A percentile compares a stretch with the other conserved stretches of the same genome.
Conservation (phyloP, 2,113 vertebrate genomes). For the Chelonoidis abingdonii region DNA sequence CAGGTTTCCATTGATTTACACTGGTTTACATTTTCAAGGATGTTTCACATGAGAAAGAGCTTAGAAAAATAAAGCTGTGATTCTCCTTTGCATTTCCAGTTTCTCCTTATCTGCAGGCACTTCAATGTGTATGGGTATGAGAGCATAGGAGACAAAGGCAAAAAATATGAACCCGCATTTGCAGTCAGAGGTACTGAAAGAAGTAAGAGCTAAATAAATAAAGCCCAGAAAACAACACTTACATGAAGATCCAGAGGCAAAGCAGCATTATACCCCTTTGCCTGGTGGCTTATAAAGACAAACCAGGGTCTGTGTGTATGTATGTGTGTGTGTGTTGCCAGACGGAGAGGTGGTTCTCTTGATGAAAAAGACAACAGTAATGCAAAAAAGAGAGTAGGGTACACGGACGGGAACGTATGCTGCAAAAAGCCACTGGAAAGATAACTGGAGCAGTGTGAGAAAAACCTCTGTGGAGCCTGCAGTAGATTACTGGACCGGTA, state of each 20-base stretch:
- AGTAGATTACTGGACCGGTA: background rate
- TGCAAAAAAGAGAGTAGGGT: background rate
- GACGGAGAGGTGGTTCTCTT: background rate
- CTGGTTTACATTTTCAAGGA: background rate
- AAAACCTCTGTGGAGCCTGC: background rate
- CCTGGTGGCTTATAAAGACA: background rate
- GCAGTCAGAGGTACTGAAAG: background rate
- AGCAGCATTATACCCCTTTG: background rate
- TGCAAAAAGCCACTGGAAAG: background rate
- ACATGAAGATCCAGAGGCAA: background rate
- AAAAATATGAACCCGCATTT: background rate
- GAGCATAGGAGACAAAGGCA: background rate
- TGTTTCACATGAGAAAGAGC: background rate
- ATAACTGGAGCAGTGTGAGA: background rate
- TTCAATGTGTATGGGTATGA: no score
- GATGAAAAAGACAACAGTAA: background rate
- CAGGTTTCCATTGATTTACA: background rate
- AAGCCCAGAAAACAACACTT: background rate
- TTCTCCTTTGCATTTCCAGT: background rate
- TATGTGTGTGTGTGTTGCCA: background rate
- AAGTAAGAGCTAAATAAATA: background rate
- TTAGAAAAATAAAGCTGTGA: background rate
- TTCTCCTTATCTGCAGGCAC: background rate
- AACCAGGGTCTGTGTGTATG: background rate
- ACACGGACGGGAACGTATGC: background rate